These are phyloP conservation scores for Conus canariensis DNA, from an alignment of 2,888 invertebrate genomes.

Conservation along the genomic window DNA sequence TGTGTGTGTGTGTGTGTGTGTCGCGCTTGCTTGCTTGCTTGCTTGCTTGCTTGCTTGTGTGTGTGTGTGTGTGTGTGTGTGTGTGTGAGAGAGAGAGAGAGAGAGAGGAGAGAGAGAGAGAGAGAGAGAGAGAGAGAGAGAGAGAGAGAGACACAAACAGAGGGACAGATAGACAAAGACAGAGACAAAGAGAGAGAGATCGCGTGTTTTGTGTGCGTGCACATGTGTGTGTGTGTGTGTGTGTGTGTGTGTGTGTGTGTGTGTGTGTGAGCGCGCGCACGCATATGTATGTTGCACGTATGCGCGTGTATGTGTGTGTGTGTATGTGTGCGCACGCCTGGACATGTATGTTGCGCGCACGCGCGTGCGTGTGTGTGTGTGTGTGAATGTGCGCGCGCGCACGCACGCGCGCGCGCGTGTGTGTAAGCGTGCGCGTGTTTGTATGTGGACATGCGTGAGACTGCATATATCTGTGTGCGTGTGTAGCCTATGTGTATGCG, in stretches of 20 bases:
- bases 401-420: not conserved
- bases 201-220: not conserved
- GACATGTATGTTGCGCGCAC: not conserved
- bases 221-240: not conserved
- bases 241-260: no score
- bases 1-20: no score
- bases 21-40: no score
- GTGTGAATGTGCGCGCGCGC: no score
- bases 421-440: not conserved
- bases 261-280: no score
- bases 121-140: not conserved
- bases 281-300: not conserved
- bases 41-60: no score
- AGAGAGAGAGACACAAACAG: no score
- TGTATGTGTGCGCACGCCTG: not conserved
- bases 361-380: conserved; percentile 16
- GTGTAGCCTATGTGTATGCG: not conserved
- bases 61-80: not conserved
- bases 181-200: not conserved
- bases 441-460: not conserved
- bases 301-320: not conserved
- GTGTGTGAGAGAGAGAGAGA: not conserved
- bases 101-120: not conserved
- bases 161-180: not conserved
- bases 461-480: not conserved